phyloP scores from a whole-genome alignment of 1,140 invertebrate genomes.

The Atta colombica region DNA sequence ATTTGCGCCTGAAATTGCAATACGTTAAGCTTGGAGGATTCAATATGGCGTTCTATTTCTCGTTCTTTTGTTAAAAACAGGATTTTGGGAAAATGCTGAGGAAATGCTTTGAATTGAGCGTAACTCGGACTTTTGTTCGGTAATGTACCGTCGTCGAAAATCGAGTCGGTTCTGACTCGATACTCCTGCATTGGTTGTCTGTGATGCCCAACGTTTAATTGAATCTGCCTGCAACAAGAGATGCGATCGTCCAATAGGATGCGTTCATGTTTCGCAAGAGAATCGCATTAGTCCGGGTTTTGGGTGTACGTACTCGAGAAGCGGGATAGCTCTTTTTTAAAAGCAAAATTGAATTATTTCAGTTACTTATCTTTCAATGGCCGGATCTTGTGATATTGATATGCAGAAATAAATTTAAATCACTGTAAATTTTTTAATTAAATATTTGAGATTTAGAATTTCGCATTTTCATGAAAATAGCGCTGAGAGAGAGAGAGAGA shows the following conservation, averaged over 20 bases:
- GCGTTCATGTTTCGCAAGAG: slow-evolving; percentile 27
- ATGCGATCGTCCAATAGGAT: slow-evolving; percentile 44
- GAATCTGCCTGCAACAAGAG: slow-evolving; percentile 52
- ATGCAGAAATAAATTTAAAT: slow-evolving; percentile 20
- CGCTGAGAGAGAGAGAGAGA: too few species aligned
- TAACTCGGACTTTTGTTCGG: slow-evolving; percentile 14
- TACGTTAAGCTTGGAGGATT: background rate
- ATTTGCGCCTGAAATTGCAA: background rate
- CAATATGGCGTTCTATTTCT: background rate
- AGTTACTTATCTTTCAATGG: background rate
- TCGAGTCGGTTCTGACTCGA: slow-evolving; percentile 21
- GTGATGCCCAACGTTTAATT: slow-evolving; percentile 45
- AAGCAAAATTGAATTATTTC: background rate
- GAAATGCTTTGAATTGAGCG: background rate
- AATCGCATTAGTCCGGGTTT: slow-evolving; percentile 26
- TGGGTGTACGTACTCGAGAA: background rate
- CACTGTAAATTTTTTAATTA: background rate
- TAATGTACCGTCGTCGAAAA: slow-evolving; percentile 28
- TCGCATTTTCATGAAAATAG: background rate
- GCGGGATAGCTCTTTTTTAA: background rate
- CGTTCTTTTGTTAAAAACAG: background rate
- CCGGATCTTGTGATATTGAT: background rate
- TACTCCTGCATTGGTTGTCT: slow-evolving; percentile 8
- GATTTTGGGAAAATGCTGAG: background rate
- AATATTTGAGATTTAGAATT: slow-evolving; percentile 15